phyloP scores from a whole-genome alignment of 2,113 vertebrate species.

The Notiomystis cincta region DNA sequence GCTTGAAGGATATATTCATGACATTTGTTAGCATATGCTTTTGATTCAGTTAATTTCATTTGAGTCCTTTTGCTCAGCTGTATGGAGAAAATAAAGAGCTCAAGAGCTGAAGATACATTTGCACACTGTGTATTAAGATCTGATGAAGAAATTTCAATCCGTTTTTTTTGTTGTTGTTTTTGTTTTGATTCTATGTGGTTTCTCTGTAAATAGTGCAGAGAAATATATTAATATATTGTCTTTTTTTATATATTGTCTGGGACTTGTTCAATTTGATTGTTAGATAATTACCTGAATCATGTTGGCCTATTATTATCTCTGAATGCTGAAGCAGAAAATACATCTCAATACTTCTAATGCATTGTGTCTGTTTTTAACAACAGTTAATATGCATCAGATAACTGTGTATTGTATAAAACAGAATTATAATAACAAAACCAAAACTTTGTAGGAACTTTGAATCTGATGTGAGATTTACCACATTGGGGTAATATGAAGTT shows the following conservation, averaged over 20 bases:
- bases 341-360: background rate
- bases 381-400: background rate
- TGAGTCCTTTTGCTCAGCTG: background rate
- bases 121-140: background rate
- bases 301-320: background rate
- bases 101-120: background rate
- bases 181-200: background rate
- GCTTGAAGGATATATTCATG: background rate
- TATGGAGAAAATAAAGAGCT: background rate
- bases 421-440: background rate
- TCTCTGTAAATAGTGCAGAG: background rate
- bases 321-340: background rate
- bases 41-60: background rate
- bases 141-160: background rate
- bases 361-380: background rate
- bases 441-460: background rate
- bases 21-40: background rate
- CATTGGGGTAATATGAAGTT: background rate
- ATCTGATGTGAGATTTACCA: background rate
- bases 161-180: background rate
- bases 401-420: background rate
- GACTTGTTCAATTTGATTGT: background rate
- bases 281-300: background rate
- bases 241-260: background rate
- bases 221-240: background rate